Evolutionary conservation across 2,888 invertebrate genomes (phyloP).

Genomic region (Habrosyne pyritoides): DNA sequence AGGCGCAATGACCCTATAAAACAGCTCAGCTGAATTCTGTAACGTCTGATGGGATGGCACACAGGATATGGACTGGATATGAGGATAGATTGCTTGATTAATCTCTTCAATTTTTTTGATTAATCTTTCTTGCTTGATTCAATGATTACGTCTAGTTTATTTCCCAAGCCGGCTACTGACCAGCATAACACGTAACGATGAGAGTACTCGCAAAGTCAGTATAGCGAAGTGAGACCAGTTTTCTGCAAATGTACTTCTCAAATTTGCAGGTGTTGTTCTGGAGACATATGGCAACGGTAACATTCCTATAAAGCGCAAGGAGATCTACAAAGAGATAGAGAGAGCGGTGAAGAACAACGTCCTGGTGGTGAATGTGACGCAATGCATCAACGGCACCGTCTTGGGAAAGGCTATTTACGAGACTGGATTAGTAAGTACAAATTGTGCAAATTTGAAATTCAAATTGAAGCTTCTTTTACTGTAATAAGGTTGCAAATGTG

Average conservation of each 20-base stretch:
- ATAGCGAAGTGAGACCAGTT: no score
- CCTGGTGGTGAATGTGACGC: conserved; percentile 95
- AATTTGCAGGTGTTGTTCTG: conserved; percentile 88
- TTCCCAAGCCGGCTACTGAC: no score
- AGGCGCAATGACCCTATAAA: no score
- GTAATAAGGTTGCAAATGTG: not conserved
- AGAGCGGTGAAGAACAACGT: conserved; percentile 90
- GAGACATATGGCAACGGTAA: conserved; percentile 98
- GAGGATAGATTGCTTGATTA: no score
- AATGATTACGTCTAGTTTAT: no score
- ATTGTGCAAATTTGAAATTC: not conserved
- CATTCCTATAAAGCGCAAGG: conserved; percentile 92
- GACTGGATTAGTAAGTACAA: conserved; percentile 87
- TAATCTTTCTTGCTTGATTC: no score
- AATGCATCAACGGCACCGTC: conserved; percentile 94
- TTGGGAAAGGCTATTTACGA: conserved; percentile 88
- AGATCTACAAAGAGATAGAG: conserved; percentile 89
- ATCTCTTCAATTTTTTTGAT: no score
- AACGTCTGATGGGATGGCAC: no score
- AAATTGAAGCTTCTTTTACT: not conserved
- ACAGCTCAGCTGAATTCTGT: no score
- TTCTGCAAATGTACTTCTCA: not conserved
- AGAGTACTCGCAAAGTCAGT: no score
- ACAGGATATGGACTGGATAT: no score
- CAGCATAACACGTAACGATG: no score